Evolutionary conservation across 2,113 vertebrate genomes (phyloP).

Genomic region (Paramormyrops kingsleyae): DNA sequence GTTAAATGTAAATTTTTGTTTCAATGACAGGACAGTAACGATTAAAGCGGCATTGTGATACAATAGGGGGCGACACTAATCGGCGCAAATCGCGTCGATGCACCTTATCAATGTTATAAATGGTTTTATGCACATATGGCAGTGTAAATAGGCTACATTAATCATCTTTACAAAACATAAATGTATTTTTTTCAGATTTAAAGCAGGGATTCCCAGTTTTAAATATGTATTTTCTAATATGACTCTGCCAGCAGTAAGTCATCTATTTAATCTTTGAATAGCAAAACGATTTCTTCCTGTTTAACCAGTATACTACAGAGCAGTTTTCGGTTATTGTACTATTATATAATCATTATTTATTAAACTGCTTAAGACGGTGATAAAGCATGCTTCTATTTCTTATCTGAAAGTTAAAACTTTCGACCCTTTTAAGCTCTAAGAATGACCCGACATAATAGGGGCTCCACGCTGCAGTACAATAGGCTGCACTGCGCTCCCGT

Average conservation of each 20-base stretch:
- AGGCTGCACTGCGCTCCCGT: background rate
- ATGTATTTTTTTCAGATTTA: background rate
- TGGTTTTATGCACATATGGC: background rate
- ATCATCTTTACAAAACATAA: background rate
- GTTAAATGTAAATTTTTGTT: background rate
- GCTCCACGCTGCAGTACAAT: background rate
- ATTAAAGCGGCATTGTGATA: background rate
- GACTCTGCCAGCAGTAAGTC: background rate
- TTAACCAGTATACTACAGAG: background rate
- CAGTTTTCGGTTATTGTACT: background rate
- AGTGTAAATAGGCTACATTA: background rate
- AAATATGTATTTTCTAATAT: background rate
- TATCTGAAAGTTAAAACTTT: background rate
- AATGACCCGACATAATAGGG: background rate
- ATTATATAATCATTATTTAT: background rate
- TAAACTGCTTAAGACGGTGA: background rate
- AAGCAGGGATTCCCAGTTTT: background rate
- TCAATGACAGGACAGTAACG: background rate
- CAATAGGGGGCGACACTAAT: background rate
- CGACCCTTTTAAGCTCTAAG: background rate
- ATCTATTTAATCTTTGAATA: background rate
- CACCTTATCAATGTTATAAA: background rate
- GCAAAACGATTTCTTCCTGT: background rate
- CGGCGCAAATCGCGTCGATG: background rate
- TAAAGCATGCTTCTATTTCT: background rate